phyloP scores from a whole-genome alignment of 2,888 invertebrate genomes.

The Lordiphosa fenestrarum region DNA sequence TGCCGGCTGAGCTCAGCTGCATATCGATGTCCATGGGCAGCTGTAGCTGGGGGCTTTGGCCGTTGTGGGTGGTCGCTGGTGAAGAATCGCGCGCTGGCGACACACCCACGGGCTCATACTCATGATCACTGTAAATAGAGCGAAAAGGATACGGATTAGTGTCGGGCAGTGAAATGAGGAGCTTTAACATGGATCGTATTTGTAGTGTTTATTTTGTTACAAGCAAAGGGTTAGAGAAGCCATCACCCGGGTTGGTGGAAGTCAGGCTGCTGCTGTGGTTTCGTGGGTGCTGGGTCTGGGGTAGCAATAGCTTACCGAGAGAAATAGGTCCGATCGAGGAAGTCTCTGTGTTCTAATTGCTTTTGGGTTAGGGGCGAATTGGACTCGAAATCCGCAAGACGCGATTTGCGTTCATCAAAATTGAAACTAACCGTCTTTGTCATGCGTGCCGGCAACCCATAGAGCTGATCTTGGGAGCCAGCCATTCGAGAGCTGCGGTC shows the following conservation, averaged over 20 bases:
- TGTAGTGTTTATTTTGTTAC: conserved; percentile 26
- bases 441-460: conserved; percentile 69
- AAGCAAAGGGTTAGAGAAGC: conserved; percentile 61
- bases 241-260: conserved; percentile 43
- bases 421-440: conserved; percentile 80
- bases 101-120: conserved; percentile 93
- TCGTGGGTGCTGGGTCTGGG: conserved; percentile 41
- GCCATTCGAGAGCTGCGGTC: conserved; percentile 72
- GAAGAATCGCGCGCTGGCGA: conserved; percentile 79
- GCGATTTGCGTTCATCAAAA: conserved; percentile 79
- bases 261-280: conserved; percentile 36
- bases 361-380: conserved; percentile 64
- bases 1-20: conserved; percentile 82
- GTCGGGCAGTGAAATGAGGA: neutral
- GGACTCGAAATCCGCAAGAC: conserved; percentile 74
- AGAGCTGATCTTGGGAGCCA: conserved; percentile 75
- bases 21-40: conserved; percentile 58
- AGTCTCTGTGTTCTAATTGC: conserved; percentile 71
- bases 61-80: conserved; percentile 34
- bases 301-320: conserved; percentile 78
- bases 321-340: conserved; percentile 78
- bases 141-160: neutral
- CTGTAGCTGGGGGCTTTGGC: conserved; percentile 40
- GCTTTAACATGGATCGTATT: conserved; percentile 17
- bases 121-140: conserved; percentile 89